Evolutionary conservation across 2,797 vertebrate genomes (phyloP), one percentile per base, ranked within the genome.

Genomic region (Garrulus glandarius): DNA sequence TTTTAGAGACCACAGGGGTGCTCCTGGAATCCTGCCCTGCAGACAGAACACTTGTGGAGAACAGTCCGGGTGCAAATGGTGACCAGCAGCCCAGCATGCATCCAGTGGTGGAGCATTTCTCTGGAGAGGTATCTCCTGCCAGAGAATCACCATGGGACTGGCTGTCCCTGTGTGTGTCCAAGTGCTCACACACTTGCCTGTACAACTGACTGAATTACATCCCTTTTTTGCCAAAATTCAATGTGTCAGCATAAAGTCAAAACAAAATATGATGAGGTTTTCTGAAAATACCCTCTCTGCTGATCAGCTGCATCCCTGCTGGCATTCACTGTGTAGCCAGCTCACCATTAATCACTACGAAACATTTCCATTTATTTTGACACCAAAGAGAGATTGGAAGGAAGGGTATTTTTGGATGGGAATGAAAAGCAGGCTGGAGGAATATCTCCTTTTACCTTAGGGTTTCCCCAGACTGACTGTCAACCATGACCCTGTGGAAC

Each of bases 351-450:
- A 94, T 96, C 95, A 95, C 65, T 39, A 2, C 52, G 72, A 93
- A 97, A 94, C 18, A 81, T 94, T 94, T 96, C 88, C 92, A 95
- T 90, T 92, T 95, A 78, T 93, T 97, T 92, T 97, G 95, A 94
- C 84, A 87, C 70, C 69, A 47, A 81, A 88, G 69, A 89, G 65
- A 95, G 91, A 96, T 84, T 78, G 95, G 87, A 94, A 87, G 39
- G 69, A 68, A 87, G 65, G 70, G 4, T 59, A 61, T 69, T 94
- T 95, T 46, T 83, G 76, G 85, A 59, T 50, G n/a, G 72, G 39
- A 95, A 69, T 26, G 10, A 63, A 92, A 95, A 78, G 17, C 26
- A 68, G 36, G 21, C 76, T 75, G 43, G 13, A 59, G 21, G 39
- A 75, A 47, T 71, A 75, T 59, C 50, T 87, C 32, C 36, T 89